A percentile compares a stretch with the other conserved stretches of the same genome.
Conservation (phyloP, 2,888 invertebrate genomes). For the Chironomus tentans region DNA sequence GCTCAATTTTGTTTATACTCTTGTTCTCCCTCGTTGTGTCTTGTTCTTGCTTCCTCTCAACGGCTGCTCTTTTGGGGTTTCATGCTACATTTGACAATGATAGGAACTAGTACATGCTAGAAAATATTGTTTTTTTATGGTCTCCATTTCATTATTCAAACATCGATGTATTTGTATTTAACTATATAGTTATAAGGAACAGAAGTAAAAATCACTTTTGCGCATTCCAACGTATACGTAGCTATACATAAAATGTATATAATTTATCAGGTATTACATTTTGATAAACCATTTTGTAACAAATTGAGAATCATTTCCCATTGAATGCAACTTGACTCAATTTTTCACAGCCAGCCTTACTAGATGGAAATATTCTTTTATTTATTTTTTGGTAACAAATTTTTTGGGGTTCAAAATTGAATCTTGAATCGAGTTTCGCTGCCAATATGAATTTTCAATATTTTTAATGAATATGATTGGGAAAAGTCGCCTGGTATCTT, state of each 20-base stretch:
- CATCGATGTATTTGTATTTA: background rate
- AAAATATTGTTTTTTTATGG: constrained; percentile 26
- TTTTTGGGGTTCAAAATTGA: too few species aligned
- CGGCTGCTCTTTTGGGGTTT: constrained; percentile 24
- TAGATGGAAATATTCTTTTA: too few species aligned
- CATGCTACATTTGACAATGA: constrained; percentile 25
- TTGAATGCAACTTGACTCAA: too few species aligned
- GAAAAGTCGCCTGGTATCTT: too few species aligned
- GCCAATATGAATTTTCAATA: too few species aligned
- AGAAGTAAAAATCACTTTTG: background rate
- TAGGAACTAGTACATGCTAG: constrained; percentile 9
- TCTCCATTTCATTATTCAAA: constrained; percentile 21
- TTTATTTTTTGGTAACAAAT: too few species aligned
- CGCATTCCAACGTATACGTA: background rate
- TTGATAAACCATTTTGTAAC: background rate
- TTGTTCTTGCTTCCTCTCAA: background rate
- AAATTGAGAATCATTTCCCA: background rate
- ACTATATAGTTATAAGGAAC: background rate
- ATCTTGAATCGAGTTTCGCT: too few species aligned
- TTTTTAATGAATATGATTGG: too few species aligned
- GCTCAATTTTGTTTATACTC: constrained; percentile 20
- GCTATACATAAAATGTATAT: too few species aligned
- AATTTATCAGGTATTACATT: background rate
- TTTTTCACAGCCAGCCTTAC: too few species aligned
- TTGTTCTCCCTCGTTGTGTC: background rate